Base-by-base conservation (phyloP, 2,113 vertebrate genomes). In the Rynchops niger region DNA sequence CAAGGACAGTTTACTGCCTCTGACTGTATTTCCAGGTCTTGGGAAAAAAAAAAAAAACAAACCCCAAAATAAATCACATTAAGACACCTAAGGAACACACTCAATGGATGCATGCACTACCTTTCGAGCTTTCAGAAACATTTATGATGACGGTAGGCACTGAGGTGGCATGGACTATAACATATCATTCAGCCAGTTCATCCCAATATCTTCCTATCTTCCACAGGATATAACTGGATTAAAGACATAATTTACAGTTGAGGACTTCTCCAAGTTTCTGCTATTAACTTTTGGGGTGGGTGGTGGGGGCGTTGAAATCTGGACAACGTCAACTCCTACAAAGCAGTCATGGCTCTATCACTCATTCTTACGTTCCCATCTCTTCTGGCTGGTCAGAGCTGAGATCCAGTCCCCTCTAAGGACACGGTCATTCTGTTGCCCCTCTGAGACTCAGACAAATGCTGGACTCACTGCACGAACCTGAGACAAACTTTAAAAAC, bases 341-440 rank as follows among this genome's bases (percentile, higher is more conserved):
- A 53, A 20, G 43, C 20, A 70, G 9, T 42, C 23, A 9, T 17
- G 30, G 61, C 12, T 32, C 15, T 25, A 85, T 38, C 17, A 34
- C 9, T 30, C 29, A 49, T 74, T 61, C 21, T 53, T 52, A 43
- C 5, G 2, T 19, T 93, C 74, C 56, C 47, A 42, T 13, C 32
- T 52, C 36, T 73, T 65, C 45, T 40, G 21, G 29, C 9, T 38
- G 40, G 14, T 40, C 49, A 52, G 26, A 47, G 53, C 55, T 53
- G 53, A 92, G 74, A 77, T 34, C 10, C 77, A 61, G 30, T 6
- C 69, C 23, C 15, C 22, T 26, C 36, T 9, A 55, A 83, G 40
- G 59, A 47, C 30, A 36, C 0, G 0, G 27, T 30, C 34, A 13
- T 29, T 27, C 22, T 50, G 11, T 6, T 73, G 81, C 25, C 30